A percentile compares a stretch with the other conserved stretches of the same genome.
Conservation (phyloP, 2,888 invertebrate species). For the Acleris emargana region DNA sequence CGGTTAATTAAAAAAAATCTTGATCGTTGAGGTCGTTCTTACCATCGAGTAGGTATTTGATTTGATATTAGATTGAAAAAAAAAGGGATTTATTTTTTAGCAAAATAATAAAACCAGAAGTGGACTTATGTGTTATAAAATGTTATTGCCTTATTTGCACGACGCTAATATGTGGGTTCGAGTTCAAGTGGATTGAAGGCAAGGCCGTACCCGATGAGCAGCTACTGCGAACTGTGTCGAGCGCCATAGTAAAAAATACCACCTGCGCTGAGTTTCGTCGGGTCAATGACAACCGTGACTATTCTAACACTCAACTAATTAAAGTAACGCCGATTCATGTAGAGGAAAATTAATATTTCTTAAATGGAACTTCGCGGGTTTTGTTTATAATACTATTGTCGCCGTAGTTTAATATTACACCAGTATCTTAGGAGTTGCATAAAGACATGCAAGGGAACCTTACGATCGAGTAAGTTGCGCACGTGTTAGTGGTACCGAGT, state of each 20-base stretch:
- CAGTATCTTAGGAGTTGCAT: slow-evolving; percentile 17
- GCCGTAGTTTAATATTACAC: not conserved
- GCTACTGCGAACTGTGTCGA: slow-evolving; percentile 74
- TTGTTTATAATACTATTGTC: not conserved
- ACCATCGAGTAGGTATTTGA: slow-evolving; percentile 13
- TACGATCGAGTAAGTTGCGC: slow-evolving; percentile 35
- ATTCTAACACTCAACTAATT: slow-evolving; percentile 39
- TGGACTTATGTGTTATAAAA: not conserved
- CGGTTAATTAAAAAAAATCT: slow-evolving; percentile 12
- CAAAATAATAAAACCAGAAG: not conserved
- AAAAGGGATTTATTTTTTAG: not conserved
- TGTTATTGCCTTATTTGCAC: not conserved
- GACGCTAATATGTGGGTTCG: not conserved
- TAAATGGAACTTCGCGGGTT: not conserved
- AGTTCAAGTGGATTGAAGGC: slow-evolving; percentile 41
- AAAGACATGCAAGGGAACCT: slow-evolving; percentile 13
- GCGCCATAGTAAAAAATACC: slow-evolving; percentile 58
- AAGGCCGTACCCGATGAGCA: slow-evolving; percentile 74
- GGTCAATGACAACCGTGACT: slow-evolving; percentile 63
- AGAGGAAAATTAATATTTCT: too few species aligned
- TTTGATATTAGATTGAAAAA: not conserved
- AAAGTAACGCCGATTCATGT: slow-evolving; percentile 3
- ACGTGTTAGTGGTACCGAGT: slow-evolving; percentile 40
- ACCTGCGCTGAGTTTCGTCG: slow-evolving; percentile 45
- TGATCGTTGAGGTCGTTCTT: slow-evolving; percentile 43